Evolutionary conservation across 2,888 invertebrate species (phyloP), one percentile per base, ranked within the genome.

Genomic region (Sminthurides aquaticus): DNA sequence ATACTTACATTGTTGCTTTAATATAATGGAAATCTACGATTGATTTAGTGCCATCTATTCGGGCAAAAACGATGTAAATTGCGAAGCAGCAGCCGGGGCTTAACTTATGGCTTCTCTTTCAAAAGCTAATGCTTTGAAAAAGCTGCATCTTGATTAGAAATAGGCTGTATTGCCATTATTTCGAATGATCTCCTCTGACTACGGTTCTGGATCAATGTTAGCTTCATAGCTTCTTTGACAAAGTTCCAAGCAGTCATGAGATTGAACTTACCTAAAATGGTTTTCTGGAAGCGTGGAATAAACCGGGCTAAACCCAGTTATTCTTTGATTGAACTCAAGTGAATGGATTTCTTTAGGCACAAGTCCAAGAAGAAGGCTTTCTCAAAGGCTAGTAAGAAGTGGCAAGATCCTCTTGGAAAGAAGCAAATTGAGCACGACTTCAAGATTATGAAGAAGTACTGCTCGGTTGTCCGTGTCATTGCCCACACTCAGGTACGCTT

Each of bases 351-450:
- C 60, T 66, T 71, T 80, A 99, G 99, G 99, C 97, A 95, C 84
- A 92, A 94, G 83, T 93, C 94, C 81, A 96, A 99, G 88, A 99
- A 97, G 92, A 98, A 97, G 93, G 99, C 99, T 72, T 99, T 98
- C 83, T 91, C 94, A 74, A 98, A 98, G 82, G 87, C 93, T 70
- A 89, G 92, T 79, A 97, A 97, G 84, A 99, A 98, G 81, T 99
- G 99, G 98, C 89, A 91, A 76, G 98, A 98, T 83, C 91, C 93
- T 77, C 85, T 91, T 75, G 99, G 99, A 67, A 91, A 91, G 80
- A 93, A 95, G 81, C 91, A 93, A 72, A 97, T 99, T 80, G 96
- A 97, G 76, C 89, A 90, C 75, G 96, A 99, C 78, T 89, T 99
- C 79, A 89, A 88, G 81, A 97, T 96, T 81, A 96, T 99, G 85